Conservation (phyloP, 2,113 vertebrate species). For the Tragulus kanchil region DNA sequence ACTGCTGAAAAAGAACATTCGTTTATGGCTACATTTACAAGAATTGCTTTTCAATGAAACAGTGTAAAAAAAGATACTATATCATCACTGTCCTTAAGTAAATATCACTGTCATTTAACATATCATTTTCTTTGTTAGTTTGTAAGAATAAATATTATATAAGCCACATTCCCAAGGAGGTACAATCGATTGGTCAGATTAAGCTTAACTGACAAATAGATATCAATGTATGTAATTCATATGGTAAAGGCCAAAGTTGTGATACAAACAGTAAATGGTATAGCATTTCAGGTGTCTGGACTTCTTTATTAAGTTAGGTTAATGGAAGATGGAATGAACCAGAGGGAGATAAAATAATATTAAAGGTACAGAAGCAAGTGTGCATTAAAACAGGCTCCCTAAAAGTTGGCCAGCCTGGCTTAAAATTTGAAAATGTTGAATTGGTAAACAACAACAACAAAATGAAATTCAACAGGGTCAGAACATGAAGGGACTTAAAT, state of each 20-base stretch:
- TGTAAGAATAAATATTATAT: neutral
- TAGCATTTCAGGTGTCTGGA: neutral
- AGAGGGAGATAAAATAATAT: neutral
- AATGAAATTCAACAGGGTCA: neutral
- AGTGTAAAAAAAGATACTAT: neutral
- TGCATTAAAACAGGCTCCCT: neutral
- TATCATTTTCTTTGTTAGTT: neutral
- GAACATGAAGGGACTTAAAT: neutral
- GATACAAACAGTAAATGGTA: neutral
- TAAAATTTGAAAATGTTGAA: neutral
- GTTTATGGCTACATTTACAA: neutral
- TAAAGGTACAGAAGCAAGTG: neutral
- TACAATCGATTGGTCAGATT: neutral
- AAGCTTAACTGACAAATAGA: neutral
- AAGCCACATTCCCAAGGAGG: neutral
- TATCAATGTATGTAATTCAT: neutral
- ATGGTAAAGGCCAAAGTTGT: neutral
- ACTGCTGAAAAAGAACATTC: neutral
- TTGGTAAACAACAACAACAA: neutral
- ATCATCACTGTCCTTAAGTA: neutral
- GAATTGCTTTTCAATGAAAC: neutral
- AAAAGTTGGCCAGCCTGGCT: rapidly evolving
- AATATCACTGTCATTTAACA: neutral
- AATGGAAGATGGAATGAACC: neutral
- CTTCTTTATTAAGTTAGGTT: neutral